Evolutionary conservation across 1,140 invertebrate genomes (phyloP).

Genomic region (Aphelenchoides besseyi): DNA sequence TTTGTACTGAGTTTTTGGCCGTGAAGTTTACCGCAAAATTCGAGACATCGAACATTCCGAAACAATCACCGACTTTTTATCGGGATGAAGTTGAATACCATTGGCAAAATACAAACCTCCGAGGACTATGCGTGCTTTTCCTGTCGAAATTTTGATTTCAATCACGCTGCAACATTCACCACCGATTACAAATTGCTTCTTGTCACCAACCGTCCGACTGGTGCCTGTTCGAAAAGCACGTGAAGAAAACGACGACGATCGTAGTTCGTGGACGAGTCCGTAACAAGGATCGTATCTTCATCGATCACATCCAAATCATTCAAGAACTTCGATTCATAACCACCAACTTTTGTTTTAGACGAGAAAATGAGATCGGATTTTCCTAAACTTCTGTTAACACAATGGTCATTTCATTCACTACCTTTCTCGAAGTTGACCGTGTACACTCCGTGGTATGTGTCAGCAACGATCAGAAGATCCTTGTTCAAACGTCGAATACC

Average conservation of each 20-base stretch:
- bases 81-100: slow-evolving; percentile 62
- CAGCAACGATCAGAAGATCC: slow-evolving; percentile 48
- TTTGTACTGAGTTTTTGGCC: neutral
- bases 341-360: slow-evolving; percentile 30
- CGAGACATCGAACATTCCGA: slow-evolving; percentile 62
- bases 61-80: slow-evolving; percentile 59
- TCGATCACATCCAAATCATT: slow-evolving; percentile 47
- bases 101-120: slow-evolving; percentile 63
- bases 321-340: slow-evolving; percentile 38
- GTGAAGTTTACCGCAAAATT: slow-evolving; percentile 50
- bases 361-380: slow-evolving; percentile 34
- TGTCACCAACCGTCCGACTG: slow-evolving; percentile 62
- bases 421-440: slow-evolving; percentile 52
- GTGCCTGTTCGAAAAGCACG: slow-evolving; percentile 59
- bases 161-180: slow-evolving; percentile 60
- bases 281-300: slow-evolving; percentile 46
- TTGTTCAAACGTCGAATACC: slow-evolving; percentile 53
- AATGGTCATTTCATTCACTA: neutral
- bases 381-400: neutral
- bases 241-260: slow-evolving; percentile 63
- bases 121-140: slow-evolving; percentile 43
- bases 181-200: slow-evolving; percentile 40
- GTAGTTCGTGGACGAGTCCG: slow-evolving; percentile 59
- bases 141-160: slow-evolving; percentile 50
- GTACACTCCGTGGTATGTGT: slow-evolving; percentile 54